Percentiles rank a stretch among this genome's conserved stretches.
Evolutionary conservation across 2,797 vertebrate species (phyloP).

Genomic region (Etheostoma perlongum): DNA sequence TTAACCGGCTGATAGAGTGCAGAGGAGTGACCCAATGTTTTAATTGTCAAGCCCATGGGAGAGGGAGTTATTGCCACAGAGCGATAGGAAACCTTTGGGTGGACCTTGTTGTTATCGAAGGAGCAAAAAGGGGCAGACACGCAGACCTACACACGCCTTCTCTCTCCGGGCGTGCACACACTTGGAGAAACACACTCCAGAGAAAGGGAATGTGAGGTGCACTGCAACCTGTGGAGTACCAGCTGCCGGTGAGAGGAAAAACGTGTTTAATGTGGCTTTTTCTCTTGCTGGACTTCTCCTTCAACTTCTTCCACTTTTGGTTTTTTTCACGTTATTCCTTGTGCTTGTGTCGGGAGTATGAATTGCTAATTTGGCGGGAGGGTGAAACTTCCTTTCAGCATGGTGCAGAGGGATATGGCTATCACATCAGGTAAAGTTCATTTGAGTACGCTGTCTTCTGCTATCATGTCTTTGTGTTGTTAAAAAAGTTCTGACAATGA

Average conservation of each 20-base stretch:
- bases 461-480: background rate
- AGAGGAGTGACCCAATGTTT: slow-evolving; percentile 25
- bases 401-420: slow-evolving; percentile 81
- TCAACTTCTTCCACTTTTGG: slow-evolving; percentile 6
- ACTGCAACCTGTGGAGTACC: slow-evolving; percentile 65
- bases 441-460: background rate
- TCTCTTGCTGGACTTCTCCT: slow-evolving; percentile 29
- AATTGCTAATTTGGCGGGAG: slow-evolving; percentile 56
- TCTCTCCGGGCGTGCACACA: slow-evolving; percentile 72
- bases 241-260: slow-evolving; percentile 55
- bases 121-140: slow-evolving; percentile 61
- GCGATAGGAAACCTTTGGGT: slow-evolving; percentile 47
- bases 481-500: background rate
- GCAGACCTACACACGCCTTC: slow-evolving; percentile 69
- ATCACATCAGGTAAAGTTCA: slow-evolving; percentile 79
- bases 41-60: slow-evolving; percentile 1
- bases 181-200: slow-evolving; percentile 68
- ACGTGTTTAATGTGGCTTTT: slow-evolving; percentile 26
- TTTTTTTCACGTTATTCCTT: slow-evolving; percentile 5
- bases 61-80: slow-evolving; percentile 32
- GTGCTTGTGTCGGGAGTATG: slow-evolving; percentile 60
- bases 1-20: slow-evolving; percentile 5
- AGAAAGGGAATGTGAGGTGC: slow-evolving; percentile 66
- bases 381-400: slow-evolving; percentile 54
- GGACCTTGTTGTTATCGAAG: slow-evolving; percentile 64